These are phyloP conservation scores for Ryuthela nishihirai DNA, from an alignment of 2,888 invertebrate genomes.

Conservation along the genomic window DNA sequence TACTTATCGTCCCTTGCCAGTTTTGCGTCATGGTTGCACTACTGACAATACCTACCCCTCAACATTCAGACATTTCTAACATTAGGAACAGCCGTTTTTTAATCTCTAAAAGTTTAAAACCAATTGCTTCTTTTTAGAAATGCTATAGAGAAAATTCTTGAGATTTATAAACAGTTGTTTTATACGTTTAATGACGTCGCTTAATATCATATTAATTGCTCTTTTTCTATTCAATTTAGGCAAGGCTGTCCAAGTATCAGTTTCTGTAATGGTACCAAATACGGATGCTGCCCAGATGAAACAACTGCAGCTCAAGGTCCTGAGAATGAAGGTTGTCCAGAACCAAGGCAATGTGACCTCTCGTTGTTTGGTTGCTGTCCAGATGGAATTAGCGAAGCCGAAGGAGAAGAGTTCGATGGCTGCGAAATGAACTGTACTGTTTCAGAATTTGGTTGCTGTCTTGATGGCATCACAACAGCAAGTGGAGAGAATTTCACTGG, in stretches of 20 bases:
- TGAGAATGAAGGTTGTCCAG: conserved; percentile 26
- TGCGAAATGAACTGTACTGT: conserved; percentile 21
- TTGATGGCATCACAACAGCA: conserved; percentile 44
- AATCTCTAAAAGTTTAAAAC: too few relatives aligned
- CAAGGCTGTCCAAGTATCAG: conserved; percentile 20
- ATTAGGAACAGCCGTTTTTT: too few relatives aligned
- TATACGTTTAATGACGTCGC: too few relatives aligned
- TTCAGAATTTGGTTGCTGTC: conserved; percentile 61
- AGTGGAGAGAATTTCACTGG: conserved; percentile 20
- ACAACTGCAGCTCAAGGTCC: conserved; percentile 28
- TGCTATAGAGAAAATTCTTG: too few relatives aligned
- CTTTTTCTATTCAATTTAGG: background rate
- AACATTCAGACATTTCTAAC: too few relatives aligned
- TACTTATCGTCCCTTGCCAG: too few relatives aligned
- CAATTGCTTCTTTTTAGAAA: too few relatives aligned
- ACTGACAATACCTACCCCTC: too few relatives aligned
- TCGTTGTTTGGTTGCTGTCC: conserved; percentile 79
- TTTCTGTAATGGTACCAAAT: conserved; percentile 59
- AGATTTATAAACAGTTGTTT: too few relatives aligned
- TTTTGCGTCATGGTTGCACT: too few relatives aligned
- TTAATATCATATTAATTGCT: background rate
- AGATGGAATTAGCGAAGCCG: conserved; percentile 71
- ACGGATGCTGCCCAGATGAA: conserved; percentile 59
- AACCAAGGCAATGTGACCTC: background rate
- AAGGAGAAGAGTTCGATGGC: conserved; percentile 55